These are phyloP conservation scores for Adelosebastes latens DNA, from an alignment of 2,797 vertebrate genomes.

Conservation along the genomic window DNA sequence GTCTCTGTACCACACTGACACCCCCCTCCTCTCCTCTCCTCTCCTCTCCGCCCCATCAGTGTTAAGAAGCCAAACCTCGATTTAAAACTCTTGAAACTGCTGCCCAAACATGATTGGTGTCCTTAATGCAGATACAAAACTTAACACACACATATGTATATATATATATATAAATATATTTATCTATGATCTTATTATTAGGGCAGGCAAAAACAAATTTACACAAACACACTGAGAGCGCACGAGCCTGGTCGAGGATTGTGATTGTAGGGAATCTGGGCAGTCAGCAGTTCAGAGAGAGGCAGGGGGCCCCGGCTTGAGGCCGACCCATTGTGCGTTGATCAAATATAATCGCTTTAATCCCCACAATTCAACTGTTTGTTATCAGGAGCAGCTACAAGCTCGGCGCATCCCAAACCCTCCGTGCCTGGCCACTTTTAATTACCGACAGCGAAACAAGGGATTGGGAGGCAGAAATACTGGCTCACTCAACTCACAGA, in stretches of 20 bases:
- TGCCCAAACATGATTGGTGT: constrained; percentile 3
- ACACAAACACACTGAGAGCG: neutral
- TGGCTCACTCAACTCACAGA: constrained; percentile 17
- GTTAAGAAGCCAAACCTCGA: constrained; percentile 21
- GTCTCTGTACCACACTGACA: constrained; percentile 24
- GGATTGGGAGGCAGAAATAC: neutral
- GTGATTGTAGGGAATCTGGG: constrained; percentile 68
- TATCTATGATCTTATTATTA: neutral
- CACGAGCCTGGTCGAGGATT: constrained; percentile 34
- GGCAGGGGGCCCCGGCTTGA: constrained; percentile 67
- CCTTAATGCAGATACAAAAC: neutral
- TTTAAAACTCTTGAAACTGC: constrained; percentile 44
- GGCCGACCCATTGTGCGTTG: constrained; percentile 69
- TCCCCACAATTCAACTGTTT: constrained; percentile 75
- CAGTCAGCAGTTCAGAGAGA: constrained; percentile 78
- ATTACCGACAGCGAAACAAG: neutral
- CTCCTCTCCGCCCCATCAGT: constrained; percentile 26
- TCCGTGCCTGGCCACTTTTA: constrained; percentile 2
- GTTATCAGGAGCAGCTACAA: constrained; percentile 65
- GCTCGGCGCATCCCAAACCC: constrained; percentile 33
- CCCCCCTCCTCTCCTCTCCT: neutral
- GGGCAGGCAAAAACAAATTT: neutral
- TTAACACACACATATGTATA: neutral
- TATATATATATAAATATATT: neutral
- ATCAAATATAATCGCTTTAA: constrained; percentile 80